These are phyloP conservation scores for Denticeps clupeoides DNA, from an alignment of 2,797 vertebrate genomes.

Conservation along the genomic window DNA sequence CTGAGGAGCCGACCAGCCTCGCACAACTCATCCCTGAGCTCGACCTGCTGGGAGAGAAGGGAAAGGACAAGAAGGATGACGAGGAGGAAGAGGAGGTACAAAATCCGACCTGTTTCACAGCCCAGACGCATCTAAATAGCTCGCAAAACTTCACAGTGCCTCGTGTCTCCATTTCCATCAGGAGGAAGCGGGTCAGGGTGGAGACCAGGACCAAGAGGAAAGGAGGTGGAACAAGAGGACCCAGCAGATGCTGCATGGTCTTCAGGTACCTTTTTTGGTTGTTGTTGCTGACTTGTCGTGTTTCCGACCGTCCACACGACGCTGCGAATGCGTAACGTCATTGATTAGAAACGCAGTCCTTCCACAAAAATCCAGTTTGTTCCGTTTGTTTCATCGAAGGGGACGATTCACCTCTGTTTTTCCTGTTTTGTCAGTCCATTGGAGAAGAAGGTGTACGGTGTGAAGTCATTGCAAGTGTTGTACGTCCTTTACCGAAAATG, in stretches of 20 bases:
- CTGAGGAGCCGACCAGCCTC: constrained; percentile 80
- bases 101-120: too few relatives aligned
- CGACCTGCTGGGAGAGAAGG: constrained; percentile 81
- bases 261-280: constrained; percentile 51
- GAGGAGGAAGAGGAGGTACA: constrained; percentile 83
- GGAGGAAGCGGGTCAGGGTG: constrained; percentile 74
- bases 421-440: too few relatives aligned
- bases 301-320: background rate
- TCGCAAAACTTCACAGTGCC: too few relatives aligned
- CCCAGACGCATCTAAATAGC: background rate
- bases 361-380: too few relatives aligned
- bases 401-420: too few relatives aligned
- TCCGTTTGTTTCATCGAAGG: too few relatives aligned
- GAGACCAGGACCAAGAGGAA: constrained; percentile 81
- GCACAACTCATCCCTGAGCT: constrained; percentile 88
- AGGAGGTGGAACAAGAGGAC: constrained; percentile 83
- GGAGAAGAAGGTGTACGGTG: too few relatives aligned
- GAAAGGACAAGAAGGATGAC: constrained; percentile 86
- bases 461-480: too few relatives aligned
- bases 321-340: too few relatives aligned
- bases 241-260: constrained; percentile 81
- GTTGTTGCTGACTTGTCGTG: background rate
- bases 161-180: constrained; percentile 23
- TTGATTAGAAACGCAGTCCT: too few relatives aligned
- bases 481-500: too few relatives aligned